Evolutionary conservation across 2,113 vertebrate genomes (phyloP).

Genomic region (Silurus meridionalis): DNA sequence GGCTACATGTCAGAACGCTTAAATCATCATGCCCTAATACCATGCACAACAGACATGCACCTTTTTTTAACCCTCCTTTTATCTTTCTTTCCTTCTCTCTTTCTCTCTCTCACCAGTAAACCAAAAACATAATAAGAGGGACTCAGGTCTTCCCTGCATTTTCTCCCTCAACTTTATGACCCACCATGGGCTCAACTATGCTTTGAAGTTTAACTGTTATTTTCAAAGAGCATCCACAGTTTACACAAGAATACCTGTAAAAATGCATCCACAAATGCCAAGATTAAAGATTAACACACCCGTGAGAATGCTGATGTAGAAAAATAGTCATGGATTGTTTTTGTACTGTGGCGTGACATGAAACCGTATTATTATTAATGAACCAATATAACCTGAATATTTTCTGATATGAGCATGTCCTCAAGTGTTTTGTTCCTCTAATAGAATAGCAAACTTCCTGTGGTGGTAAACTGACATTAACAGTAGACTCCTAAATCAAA

Average conservation of each 20-base stretch:
- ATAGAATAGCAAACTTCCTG: too few relatives aligned
- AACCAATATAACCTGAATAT: background rate
- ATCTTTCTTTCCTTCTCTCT: background rate
- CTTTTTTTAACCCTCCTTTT: background rate
- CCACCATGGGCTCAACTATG: constrained; percentile 6
- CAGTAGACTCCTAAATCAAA: background rate
- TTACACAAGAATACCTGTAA: constrained; percentile 30
- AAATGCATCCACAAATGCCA: background rate
- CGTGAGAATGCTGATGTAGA: background rate
- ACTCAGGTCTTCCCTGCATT: background rate
- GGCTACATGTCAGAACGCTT: constrained; percentile 39
- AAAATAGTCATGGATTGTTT: background rate
- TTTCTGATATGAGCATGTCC: background rate
- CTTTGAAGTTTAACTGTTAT: constrained; percentile 27
- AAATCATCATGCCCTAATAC: background rate
- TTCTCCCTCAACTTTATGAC: background rate
- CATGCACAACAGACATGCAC: background rate
- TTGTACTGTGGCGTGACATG: background rate
- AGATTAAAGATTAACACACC: background rate
- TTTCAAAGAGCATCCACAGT: background rate
- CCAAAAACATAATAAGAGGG: background rate
- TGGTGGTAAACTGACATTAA: too few relatives aligned
- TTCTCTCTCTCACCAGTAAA: background rate
- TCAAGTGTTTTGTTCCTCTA: background rate
- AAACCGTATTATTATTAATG: background rate